These are phyloP conservation scores for Clostera curtula DNA, from an alignment of 2,888 invertebrate species.

Conservation along the genomic window DNA sequence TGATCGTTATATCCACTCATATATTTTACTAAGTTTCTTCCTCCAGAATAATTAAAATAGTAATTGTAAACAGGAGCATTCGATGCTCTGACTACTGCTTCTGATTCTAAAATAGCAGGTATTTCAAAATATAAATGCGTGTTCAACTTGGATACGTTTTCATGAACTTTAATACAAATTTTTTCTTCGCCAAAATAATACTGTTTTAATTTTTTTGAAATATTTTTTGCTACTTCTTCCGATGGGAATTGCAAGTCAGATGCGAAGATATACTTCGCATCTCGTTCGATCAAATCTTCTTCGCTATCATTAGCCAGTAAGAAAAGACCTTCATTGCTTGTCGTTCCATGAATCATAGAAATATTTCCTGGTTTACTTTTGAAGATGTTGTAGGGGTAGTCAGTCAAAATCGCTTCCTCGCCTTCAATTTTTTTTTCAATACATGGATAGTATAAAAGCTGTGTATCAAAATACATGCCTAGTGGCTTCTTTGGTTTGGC, in stretches of 20 bases:
- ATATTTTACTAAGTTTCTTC: constrained; percentile 46
- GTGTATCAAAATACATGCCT: constrained; percentile 51
- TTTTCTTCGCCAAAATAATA: constrained; percentile 61
- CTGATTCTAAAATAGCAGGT: constrained; percentile 49
- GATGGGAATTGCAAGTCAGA: constrained; percentile 50
- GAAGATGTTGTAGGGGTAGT: constrained; percentile 52
- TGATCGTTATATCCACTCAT: constrained; percentile 31
- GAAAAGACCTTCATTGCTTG: constrained; percentile 50
- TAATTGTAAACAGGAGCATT: constrained; percentile 47
- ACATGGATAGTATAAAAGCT: constrained; percentile 52
- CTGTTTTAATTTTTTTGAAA: constrained; percentile 38
- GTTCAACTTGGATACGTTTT: constrained; percentile 46
- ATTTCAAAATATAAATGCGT: constrained; percentile 59
- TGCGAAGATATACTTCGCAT: constrained; percentile 48
- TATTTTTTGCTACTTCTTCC: constrained; percentile 35
- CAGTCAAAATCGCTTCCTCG: constrained; percentile 44
- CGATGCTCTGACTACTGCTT: constrained; percentile 23
- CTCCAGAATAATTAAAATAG: constrained; percentile 50
- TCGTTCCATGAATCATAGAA: constrained; percentile 45
- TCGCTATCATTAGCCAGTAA: constrained; percentile 23
- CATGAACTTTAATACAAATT: constrained; percentile 46
- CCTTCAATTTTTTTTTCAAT: constrained; percentile 47
- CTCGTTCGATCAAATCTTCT: constrained; percentile 32
- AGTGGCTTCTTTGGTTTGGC: constrained; percentile 40
- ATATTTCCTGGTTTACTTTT: constrained; percentile 35